Conservation (phyloP, 2,888 invertebrate genomes). For the Chloroclystis v-ata region DNA sequence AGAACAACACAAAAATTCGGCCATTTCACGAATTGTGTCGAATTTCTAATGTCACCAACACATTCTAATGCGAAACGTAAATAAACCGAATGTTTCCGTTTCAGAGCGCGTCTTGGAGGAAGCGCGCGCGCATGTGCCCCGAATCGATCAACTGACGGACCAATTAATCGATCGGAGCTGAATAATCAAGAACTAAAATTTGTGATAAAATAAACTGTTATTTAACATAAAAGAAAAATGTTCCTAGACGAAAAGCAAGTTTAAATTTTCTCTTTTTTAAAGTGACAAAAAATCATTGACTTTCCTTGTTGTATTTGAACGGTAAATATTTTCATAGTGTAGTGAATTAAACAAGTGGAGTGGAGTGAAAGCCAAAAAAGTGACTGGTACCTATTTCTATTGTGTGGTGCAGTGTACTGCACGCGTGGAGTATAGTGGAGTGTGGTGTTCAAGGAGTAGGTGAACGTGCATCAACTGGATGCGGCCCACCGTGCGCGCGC, state of each 20-base stretch:
- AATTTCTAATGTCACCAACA: conserved; percentile 26
- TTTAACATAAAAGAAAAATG: too few species aligned
- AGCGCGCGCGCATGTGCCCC: conserved; percentile 23
- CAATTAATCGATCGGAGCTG: too few species aligned
- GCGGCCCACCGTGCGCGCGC: conserved; percentile 13
- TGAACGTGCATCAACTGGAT: conserved; percentile 1
- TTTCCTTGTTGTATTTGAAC: too few species aligned
- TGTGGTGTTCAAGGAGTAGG: neutral
- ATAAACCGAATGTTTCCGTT: conserved; percentile 23
- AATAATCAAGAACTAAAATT: too few species aligned
- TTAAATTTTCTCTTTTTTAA: too few species aligned
- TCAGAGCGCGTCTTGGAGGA: conserved; percentile 24
- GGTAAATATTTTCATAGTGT: too few species aligned
- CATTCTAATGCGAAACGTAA: conserved; percentile 23
- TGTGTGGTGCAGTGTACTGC: neutral
- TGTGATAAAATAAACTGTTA: too few species aligned
- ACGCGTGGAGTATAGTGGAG: neutral
- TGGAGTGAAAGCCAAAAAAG: too few species aligned
- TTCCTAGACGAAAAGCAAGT: too few species aligned
- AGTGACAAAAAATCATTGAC: too few species aligned
- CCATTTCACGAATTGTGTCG: conserved; percentile 20
- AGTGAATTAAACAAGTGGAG: too few species aligned
- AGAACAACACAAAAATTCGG: conserved; percentile 11
- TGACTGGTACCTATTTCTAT: neutral
- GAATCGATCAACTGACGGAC: too few species aligned